Evolutionary conservation across 2,888 invertebrate species (phyloP).

Genomic region (Brachyptera risi): DNA sequence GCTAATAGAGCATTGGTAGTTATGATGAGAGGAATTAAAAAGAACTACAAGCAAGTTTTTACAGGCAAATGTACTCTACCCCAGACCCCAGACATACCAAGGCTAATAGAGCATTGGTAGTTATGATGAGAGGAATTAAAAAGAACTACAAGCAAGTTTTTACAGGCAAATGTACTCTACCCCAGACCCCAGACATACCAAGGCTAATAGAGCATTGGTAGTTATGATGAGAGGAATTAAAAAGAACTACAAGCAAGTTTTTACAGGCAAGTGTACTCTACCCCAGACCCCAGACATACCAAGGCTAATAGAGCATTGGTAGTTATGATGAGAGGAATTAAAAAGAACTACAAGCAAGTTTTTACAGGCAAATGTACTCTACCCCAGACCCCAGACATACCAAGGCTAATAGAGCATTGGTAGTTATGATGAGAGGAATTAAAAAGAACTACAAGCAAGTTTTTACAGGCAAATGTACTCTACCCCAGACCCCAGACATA

Average conservation of each 20-base stretch:
- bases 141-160: constrained; percentile 13
- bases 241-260: constrained; percentile 14
- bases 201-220: neutral
- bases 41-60: constrained; percentile 15
- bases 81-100: too few species aligned
- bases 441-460: constrained; percentile 18
- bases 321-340: constrained; percentile 18
- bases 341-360: constrained; percentile 16
- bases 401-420: neutral
- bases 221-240: constrained; percentile 20
- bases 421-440: constrained; percentile 16
- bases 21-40: constrained; percentile 19
- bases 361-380: too few species aligned
- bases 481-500: too few species aligned
- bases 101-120: neutral
- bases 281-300: too few species aligned
- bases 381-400: too few species aligned
- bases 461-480: too few species aligned
- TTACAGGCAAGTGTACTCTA: too few species aligned
- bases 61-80: too few species aligned
- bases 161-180: too few species aligned
- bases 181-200: too few species aligned
- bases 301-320: neutral
- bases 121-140: constrained; percentile 20
- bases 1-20: neutral